phyloP scores from a whole-genome alignment of 2,888 invertebrate species.

The Choristoneura rosaceana region DNA sequence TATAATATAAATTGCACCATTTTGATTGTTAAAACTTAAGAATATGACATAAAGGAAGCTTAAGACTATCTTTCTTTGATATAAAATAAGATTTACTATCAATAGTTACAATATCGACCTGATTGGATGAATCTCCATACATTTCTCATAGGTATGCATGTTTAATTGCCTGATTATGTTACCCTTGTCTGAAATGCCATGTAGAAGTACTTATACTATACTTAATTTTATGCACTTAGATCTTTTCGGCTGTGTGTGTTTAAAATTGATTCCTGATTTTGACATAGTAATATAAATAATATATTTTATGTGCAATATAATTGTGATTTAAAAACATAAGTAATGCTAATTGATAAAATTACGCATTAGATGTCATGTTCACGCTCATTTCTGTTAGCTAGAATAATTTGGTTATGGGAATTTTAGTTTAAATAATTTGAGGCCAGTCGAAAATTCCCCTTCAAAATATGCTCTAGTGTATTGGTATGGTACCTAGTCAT shows the following conservation, averaged over 20 bases:
- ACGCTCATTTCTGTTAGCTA: constrained; percentile 18
- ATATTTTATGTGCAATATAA: constrained; percentile 33
- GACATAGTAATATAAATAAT: constrained; percentile 4
- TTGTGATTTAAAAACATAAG: constrained; percentile 24
- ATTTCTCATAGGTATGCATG: neutral
- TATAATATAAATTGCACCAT: constrained; percentile 13
- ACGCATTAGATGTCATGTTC: neutral
- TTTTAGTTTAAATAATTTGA: neutral
- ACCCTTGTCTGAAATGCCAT: constrained; percentile 3
- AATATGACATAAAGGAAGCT: neutral
- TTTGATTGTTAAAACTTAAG: neutral
- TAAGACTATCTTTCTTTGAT: constrained; percentile 1
- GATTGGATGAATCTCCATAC: neutral
- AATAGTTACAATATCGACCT: neutral
- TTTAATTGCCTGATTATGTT: neutral
- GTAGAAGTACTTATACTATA: constrained; percentile 7
- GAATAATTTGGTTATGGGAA: neutral
- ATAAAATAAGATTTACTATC: neutral
- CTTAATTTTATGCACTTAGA: constrained; percentile 10
- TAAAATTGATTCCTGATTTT: constrained; percentile 27
- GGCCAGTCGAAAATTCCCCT: constrained; percentile 7
- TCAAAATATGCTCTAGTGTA: neutral
- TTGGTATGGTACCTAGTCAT: neutral
- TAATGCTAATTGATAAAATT: constrained; percentile 8
- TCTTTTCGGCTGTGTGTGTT: constrained; percentile 26